Evolutionary conservation across 2,113 vertebrate genomes (phyloP).

Genomic region (Felis catus): DNA sequence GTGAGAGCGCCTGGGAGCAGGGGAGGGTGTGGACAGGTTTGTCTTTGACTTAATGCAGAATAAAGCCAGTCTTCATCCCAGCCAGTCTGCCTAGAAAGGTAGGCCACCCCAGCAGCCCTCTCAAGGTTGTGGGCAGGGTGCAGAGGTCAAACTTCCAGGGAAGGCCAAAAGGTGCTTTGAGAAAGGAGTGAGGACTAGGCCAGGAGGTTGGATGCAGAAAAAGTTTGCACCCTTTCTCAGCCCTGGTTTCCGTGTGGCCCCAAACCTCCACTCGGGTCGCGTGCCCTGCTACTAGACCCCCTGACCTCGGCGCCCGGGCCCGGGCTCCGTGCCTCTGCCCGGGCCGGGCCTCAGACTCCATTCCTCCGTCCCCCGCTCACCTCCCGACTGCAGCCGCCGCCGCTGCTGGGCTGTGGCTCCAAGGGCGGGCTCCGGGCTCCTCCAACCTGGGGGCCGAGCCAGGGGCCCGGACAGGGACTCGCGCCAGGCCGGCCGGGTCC

Average conservation of each 20-base stretch:
- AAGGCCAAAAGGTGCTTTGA: neutral
- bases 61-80: neutral
- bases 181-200: neutral
- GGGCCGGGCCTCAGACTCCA: neutral
- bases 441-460: neutral
- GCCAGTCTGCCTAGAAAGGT: neutral
- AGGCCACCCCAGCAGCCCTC: neutral
- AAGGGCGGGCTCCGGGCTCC: neutral
- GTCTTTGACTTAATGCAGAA: neutral
- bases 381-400: neutral
- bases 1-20: neutral
- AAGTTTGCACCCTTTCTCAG: neutral
- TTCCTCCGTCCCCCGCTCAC: neutral
- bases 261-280: neutral
- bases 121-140: neutral
- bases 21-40: neutral
- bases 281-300: neutral
- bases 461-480: neutral
- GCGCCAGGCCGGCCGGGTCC: slow-evolving; percentile 54
- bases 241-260: neutral
- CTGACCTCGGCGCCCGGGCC: neutral
- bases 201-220: neutral
- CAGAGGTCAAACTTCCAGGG: neutral
- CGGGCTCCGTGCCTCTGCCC: neutral
- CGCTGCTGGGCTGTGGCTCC: neutral